Base-by-base conservation (phyloP, 2,888 invertebrate species). In the Stenchaetothrips biformis region DNA sequence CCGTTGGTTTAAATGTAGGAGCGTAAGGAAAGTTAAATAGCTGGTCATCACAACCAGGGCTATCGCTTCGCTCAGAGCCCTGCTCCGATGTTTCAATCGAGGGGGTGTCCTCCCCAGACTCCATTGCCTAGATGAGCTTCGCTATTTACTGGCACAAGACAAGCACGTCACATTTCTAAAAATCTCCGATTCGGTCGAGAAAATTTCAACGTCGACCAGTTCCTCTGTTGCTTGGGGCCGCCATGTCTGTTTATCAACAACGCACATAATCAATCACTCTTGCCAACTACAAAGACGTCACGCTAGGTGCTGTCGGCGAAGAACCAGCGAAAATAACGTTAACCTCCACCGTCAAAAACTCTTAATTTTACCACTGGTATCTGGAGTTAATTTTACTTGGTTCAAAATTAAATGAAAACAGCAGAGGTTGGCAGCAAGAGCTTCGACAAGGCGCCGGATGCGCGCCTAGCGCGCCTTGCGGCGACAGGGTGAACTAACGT, bases 231-330 rank as follows among this genome's bases (percentile, higher is more conserved):
- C 67, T 74, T 74, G 67, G 67, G 67, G 67, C 21, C 67, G 67
- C 67, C 67, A 74, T 74, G 67, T 74, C 67, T 74, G 67, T 74
- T 74, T 74, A 25, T 74, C 67, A 74, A 74, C 67, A 74, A 74
- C 67, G 67, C 67, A 74, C 67, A 25, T 2, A 37, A 37, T 37
- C 67, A 37, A 37, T 37, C 67, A 74, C 53, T 53, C 4, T 6
- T 53, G 53, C 53, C 53, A 53, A 53, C 53, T 53, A 37, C 37
- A 37, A 4, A 37, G 37, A 37, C 37, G 4, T 37, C 37, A 37
- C 37, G 37, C 2, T 37, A 37, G 4, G 37, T 37, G 37, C 4
- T 37, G 4, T 4, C 2, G 37, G 4, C 2, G 37, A 4, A 1
- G 37, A 37, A 37, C 37, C 4, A 37, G 37, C 37, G 4, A 4